Evolutionary conservation across 2,113 vertebrate genomes (phyloP).

Genomic region (Lamprologus ornatipinnis): DNA sequence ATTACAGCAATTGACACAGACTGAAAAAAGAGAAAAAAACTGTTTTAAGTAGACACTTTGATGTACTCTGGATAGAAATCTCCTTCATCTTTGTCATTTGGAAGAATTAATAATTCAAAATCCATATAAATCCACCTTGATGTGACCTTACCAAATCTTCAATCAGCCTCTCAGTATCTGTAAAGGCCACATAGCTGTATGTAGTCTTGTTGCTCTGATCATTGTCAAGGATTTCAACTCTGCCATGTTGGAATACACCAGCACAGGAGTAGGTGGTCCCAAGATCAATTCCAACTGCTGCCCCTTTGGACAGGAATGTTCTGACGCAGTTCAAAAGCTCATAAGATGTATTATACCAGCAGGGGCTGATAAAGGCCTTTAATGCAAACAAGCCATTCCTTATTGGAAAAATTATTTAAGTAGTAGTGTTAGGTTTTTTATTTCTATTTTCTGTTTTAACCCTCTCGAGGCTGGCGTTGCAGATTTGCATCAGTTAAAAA

Average conservation of each 20-base stretch:
- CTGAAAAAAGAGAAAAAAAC: background rate
- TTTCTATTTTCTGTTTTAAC: background rate
- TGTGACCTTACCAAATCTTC: slow-evolving; percentile 70
- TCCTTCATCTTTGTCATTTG: slow-evolving; percentile 70
- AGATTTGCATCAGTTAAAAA: background rate
- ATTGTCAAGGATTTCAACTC: slow-evolving; percentile 96
- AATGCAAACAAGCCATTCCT: background rate
- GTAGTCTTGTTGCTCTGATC: slow-evolving; percentile 81
- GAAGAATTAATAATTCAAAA: background rate
- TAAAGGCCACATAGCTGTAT: slow-evolving; percentile 76
- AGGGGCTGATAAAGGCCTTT: background rate
- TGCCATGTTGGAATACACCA: slow-evolving; percentile 97
- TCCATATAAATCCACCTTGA: background rate
- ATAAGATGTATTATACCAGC: background rate
- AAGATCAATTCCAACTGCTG: slow-evolving; percentile 87
- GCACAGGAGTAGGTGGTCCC: slow-evolving; percentile 96
- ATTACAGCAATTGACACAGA: slow-evolving; percentile 62
- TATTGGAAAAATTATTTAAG: background rate
- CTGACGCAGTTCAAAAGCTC: background rate
- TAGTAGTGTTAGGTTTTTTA: background rate
- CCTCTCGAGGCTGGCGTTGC: background rate
- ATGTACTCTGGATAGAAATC: slow-evolving; percentile 11
- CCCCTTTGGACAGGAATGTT: slow-evolving; percentile 82
- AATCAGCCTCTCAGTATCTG: slow-evolving; percentile 69
- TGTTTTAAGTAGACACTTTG: background rate